Evolutionary conservation across 2,888 invertebrate genomes (phyloP), one percentile per base, ranked within the genome.

Genomic region (Parapristionchus giblindavisi): DNA sequence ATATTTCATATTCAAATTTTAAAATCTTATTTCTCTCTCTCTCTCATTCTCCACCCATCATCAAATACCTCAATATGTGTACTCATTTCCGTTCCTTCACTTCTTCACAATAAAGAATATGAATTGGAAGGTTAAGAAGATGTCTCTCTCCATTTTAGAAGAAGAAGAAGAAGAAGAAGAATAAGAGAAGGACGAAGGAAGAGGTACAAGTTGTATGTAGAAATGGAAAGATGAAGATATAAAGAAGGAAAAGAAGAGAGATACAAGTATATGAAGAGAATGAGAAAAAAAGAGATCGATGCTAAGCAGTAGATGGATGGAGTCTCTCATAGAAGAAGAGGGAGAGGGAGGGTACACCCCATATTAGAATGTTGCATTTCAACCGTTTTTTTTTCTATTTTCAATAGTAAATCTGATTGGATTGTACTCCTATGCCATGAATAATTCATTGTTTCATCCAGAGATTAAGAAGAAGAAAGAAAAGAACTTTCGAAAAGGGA

Each of bases 281-380:
- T 29, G 29, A 6, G 68, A 52, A 38, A 34, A 14, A 48, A 43
- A 17, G 63, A 63, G 68, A 68, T 51, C 34, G 68, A 52, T 48
- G 51, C 5, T 36, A 52, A 68, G 61, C 34, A 21, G 21, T 11
- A 48, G 48, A 48, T 11, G 21, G 48, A 48, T 11, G 21, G 48
- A 48, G 48, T n/a, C 14, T n/a, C 43, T 43, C 27, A 38, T 21
- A 68, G 68, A 48, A 21, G 21, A 21, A 48, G 48, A 48, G 48
- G 21, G 48, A 48, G 48, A 48, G 48, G 21, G 48, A 21, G 21
- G 48, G 21, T 48, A 3, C n/a, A n/a, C n/a, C n/a, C n/a, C n/a
- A n/a, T n/a, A n/a, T n/a, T n/a, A n/a, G n/a, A n/a, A n/a, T n/a
- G n/a, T n/a, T n/a, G n/a, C n/a, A n/a, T n/a, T n/a, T n/a, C n/a